A percentile compares a stretch with the other conserved stretches of the same genome.
phyloP scores from a whole-genome alignment of 2,888 invertebrate species.

The Lamellibrachia columna region DNA sequence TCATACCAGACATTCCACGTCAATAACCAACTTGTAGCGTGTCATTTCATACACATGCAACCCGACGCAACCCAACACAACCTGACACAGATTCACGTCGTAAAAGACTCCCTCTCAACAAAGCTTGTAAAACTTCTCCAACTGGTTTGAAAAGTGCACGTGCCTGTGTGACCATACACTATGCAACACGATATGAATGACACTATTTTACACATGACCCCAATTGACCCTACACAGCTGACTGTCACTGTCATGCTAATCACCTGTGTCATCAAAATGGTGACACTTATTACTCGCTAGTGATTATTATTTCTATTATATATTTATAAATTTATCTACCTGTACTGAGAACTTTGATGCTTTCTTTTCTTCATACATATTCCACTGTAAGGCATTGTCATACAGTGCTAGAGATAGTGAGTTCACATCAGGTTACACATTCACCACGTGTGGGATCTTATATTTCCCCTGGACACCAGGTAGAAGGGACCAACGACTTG shows the following conservation, averaged over 20 bases:
- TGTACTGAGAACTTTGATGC: too few relatives aligned
- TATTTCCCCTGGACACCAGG: too few relatives aligned
- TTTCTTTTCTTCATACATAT: too few relatives aligned
- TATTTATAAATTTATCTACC: too few relatives aligned
- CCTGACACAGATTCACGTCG: neutral
- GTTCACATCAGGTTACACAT: too few relatives aligned
- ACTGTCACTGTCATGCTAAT: neutral
- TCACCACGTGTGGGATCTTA: too few relatives aligned
- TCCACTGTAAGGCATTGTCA: too few relatives aligned
- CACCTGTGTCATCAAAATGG: neutral
- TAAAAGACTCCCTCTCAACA: neutral
- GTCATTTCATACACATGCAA: neutral
- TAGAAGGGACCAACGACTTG: too few relatives aligned
- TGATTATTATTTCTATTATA: too few relatives aligned
- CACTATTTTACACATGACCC: neutral
- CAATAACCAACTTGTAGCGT: slow-evolving; percentile 7
- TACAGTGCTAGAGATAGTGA: too few relatives aligned
- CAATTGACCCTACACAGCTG: neutral
- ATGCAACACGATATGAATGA: neutral
- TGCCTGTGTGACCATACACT: neutral
- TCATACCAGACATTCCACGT: neutral
- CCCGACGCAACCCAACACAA: neutral
- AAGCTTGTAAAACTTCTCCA: neutral
- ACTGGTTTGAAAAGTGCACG: neutral
- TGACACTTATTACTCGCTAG: neutral